Percentiles rank a stretch among this genome's conserved stretches.
Conservation (phyloP, 2,888 invertebrate genomes). For the Octonoba sinensis region DNA sequence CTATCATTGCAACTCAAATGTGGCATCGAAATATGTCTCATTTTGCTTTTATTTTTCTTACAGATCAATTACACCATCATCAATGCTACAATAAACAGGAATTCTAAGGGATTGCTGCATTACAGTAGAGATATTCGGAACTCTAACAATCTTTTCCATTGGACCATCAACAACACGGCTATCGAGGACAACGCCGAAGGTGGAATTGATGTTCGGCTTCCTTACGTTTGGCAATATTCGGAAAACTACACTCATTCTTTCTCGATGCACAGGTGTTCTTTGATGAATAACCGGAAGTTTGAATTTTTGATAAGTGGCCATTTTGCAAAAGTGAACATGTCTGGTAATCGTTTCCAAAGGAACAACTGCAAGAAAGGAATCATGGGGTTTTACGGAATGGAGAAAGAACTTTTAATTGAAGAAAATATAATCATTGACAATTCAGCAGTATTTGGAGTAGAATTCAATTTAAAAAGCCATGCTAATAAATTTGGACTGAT, state of each 20-base stretch:
- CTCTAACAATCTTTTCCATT: constrained; percentile 97
- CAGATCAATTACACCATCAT: constrained; percentile 90
- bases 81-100: constrained; percentile 85
- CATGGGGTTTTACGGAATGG: constrained; percentile 91
- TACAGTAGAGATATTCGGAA: constrained; percentile 92
- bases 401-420: constrained; percentile 89
- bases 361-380: constrained; percentile 87
- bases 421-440: constrained; percentile 85
- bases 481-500: constrained; percentile 85
- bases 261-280: constrained; percentile 87
- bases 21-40: no score
- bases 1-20: no score
- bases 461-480: constrained; percentile 90
- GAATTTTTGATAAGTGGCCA: constrained; percentile 90
- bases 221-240: constrained; percentile 95
- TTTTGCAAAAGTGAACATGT: constrained; percentile 89
- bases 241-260: constrained; percentile 94
- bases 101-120: constrained; percentile 87
- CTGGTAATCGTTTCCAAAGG: constrained; percentile 85
- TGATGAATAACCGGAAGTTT: constrained; percentile 86
- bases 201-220: constrained; percentile 89
- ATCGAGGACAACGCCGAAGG: constrained; percentile 87
- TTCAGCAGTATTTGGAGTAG: constrained; percentile 84
- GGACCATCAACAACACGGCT: constrained; percentile 87
- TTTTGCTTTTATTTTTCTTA: no score